A percentile compares a stretch with the other conserved stretches of the same genome.
Evolutionary conservation across 2,797 vertebrate genomes (phyloP).

Genomic region (Perodicticus potto): DNA sequence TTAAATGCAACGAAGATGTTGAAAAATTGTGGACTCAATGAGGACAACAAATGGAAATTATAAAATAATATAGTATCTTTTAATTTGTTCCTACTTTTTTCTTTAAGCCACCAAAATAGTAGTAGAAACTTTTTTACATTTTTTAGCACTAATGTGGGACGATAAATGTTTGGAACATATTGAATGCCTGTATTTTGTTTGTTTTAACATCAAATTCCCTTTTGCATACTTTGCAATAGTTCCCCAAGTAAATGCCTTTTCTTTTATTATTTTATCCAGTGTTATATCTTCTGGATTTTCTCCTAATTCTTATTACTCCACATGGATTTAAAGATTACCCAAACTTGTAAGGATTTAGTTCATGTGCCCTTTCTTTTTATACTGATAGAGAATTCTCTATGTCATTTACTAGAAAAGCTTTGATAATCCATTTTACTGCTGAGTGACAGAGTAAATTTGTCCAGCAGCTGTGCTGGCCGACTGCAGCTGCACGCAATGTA

Average conservation of each 20-base stretch:
- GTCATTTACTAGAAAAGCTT: constrained; percentile 50
- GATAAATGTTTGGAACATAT: constrained; percentile 5
- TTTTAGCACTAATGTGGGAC: neutral
- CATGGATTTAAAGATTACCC: neutral
- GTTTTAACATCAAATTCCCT: constrained; percentile 28
- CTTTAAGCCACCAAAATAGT: neutral
- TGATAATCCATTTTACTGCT: neutral
- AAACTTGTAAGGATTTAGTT: constrained; percentile 2
- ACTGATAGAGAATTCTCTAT: constrained; percentile 1
- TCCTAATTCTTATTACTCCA: neutral
- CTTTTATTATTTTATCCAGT: constrained; percentile 21
- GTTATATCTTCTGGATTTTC: constrained; percentile 1
- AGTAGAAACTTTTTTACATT: neutral
- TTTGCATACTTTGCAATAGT: neutral
- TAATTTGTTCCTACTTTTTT: neutral
- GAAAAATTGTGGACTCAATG: constrained; percentile 11
- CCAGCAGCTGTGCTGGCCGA: neutral
- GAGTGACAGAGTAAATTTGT: neutral
- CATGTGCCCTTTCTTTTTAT: constrained; percentile 3
- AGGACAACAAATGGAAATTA: constrained; percentile 6
- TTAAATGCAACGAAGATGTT: neutral
- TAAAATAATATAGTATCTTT: neutral
- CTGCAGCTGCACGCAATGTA: neutral
- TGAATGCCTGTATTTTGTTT: constrained; percentile 18
- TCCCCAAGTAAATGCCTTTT: neutral